Evolutionary conservation across 2,888 invertebrate species (phyloP).

Genomic region (Acanthosepion lycidas): DNA sequence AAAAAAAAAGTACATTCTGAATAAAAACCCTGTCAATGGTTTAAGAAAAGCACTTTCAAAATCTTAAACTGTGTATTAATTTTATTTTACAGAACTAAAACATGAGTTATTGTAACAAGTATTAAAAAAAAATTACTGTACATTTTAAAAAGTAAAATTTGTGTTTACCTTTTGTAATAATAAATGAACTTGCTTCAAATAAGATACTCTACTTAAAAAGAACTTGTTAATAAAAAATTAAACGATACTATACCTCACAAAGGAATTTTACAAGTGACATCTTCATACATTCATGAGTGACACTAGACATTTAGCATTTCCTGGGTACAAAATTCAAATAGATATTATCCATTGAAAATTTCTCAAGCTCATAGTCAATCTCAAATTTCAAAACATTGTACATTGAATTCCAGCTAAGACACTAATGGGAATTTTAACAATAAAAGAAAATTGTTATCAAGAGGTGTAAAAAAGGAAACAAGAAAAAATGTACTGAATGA

Average conservation of each 20-base stretch:
- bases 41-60: too few species aligned
- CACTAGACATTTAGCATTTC: background rate
- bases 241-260: background rate
- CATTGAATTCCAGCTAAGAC: background rate
- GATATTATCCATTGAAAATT: background rate
- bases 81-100: too few species aligned
- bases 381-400: background rate
- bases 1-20: too few species aligned
- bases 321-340: background rate
- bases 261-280: conserved; percentile 17
- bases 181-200: too few species aligned
- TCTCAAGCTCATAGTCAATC: background rate
- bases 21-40: too few species aligned
- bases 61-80: too few species aligned
- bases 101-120: too few species aligned
- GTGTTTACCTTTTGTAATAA: too few species aligned
- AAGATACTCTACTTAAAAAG: too few species aligned
- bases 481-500: background rate
- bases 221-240: background rate
- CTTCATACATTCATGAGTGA: background rate
- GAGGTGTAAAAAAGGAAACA: background rate
- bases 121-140: too few species aligned
- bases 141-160: too few species aligned
- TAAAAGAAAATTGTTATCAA: background rate
- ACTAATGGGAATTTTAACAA: background rate